phyloP scores from a whole-genome alignment of 2,113 vertebrate species.

The Glaucidium brasilianum region DNA sequence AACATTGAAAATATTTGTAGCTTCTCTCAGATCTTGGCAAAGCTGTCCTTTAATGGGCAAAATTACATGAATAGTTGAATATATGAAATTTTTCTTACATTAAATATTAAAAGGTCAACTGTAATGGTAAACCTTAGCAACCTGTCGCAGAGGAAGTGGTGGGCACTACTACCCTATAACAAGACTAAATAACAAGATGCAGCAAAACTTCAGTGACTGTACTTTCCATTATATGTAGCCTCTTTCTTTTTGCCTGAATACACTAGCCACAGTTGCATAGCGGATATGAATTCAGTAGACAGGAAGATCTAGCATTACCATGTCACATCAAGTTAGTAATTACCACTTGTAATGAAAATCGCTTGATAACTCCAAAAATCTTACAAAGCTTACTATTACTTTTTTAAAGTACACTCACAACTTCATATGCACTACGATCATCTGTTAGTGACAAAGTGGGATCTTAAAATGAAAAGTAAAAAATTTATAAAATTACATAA shows the following conservation, averaged over 20 bases:
- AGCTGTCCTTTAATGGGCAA: neutral
- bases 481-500: neutral
- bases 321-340: neutral
- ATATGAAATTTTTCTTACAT: neutral
- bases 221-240: neutral
- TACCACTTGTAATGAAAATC: neutral
- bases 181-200: neutral
- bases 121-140: neutral
- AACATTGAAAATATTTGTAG: neutral
- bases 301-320: neutral
- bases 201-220: neutral
- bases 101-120: neutral
- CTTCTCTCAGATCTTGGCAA: neutral
- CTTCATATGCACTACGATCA: neutral
- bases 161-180: neutral
- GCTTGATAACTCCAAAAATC: neutral
- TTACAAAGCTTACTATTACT: neutral
- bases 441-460: neutral
- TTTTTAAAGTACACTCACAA: neutral
- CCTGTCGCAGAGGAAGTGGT: neutral
- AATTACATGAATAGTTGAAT: neutral
- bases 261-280: neutral
- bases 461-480: neutral
- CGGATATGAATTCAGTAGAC: neutral
- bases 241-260: neutral